A percentile compares a stretch with the other conserved stretches of the same genome.
Evolutionary conservation across 92 coral and sea anemone species (phyloP).

Genomic region (Porites cylindrica): DNA sequence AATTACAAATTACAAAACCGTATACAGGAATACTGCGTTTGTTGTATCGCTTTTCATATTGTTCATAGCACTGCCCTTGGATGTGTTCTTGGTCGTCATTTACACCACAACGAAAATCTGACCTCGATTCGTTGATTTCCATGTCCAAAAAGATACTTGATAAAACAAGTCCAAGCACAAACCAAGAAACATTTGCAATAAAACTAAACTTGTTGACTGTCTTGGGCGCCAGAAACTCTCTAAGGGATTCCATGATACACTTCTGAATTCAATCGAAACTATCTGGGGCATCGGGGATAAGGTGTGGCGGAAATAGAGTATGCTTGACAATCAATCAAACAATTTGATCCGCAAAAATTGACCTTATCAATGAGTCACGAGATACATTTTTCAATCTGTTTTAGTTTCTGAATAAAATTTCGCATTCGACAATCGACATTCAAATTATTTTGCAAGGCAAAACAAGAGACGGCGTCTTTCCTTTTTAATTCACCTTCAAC

Average conservation of each 20-base stretch:
- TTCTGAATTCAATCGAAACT: too few relatives aligned
- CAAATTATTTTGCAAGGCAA: too few relatives aligned
- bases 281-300: too few relatives aligned
- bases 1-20: slow-evolving; percentile 16
- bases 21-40: slow-evolving; percentile 1
- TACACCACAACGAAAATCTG: background rate
- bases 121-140: slow-evolving; percentile 19
- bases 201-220: background rate
- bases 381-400: too few relatives aligned
- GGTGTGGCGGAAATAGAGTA: too few relatives aligned
- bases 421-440: too few relatives aligned
- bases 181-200: background rate
- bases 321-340: too few relatives aligned
- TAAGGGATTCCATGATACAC: background rate
- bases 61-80: slow-evolving; percentile 10
- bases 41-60: slow-evolving; percentile 8
- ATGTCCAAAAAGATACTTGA: background rate
- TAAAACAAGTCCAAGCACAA: background rate
- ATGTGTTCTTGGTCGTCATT: background rate
- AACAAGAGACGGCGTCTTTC: too few relatives aligned
- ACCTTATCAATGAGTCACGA: too few relatives aligned
- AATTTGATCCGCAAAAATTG: too few relatives aligned
- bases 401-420: too few relatives aligned
- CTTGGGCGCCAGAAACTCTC: background rate
- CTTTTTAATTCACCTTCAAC: too few relatives aligned